Percentiles rank a stretch among this genome's conserved stretches.
Evolutionary conservation across 37 sponge, comb jelly and placozoan species (phyloP).

Genomic region (Beroe ovata): DNA sequence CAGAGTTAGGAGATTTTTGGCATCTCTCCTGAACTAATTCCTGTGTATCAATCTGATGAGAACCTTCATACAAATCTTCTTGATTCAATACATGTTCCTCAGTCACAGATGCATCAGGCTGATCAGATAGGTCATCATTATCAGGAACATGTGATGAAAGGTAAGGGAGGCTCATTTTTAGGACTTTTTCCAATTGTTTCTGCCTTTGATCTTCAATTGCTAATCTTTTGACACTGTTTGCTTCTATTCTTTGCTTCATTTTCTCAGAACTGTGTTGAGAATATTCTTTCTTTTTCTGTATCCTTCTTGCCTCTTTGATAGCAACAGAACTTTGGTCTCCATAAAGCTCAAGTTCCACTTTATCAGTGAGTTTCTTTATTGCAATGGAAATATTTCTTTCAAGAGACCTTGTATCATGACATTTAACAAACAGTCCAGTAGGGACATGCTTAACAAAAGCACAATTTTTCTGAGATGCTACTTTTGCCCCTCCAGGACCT

Average conservation of each 20-base stretch:
- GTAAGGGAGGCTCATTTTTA: not conserved
- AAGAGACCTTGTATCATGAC: slow-evolving; percentile 7
- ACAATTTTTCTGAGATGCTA: not conserved
- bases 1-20: too few species aligned
- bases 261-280: not conserved
- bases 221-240: not conserved
- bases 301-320: not conserved
- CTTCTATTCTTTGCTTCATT: not conserved
- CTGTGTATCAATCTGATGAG: too few species aligned
- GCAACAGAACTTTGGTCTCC: slow-evolving; percentile 40
- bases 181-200: not conserved
- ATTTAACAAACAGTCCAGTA: slow-evolving; percentile 1
- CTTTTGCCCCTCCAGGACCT: slow-evolving; percentile 7
- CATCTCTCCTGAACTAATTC: too few species aligned
- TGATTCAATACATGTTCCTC: too few species aligned
- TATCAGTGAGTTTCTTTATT: not conserved
- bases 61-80: too few species aligned
- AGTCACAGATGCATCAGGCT: too few species aligned
- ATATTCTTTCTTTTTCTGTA: not conserved
- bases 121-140: not conserved
- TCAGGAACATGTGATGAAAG: not conserved
- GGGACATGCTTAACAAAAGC: slow-evolving; percentile 15
- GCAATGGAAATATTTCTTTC: slow-evolving; percentile 24
- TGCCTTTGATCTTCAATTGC: not conserved
- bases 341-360: slow-evolving; percentile 33